Conservation (phyloP, 2,888 invertebrate species). For the Mamestra brassicae region DNA sequence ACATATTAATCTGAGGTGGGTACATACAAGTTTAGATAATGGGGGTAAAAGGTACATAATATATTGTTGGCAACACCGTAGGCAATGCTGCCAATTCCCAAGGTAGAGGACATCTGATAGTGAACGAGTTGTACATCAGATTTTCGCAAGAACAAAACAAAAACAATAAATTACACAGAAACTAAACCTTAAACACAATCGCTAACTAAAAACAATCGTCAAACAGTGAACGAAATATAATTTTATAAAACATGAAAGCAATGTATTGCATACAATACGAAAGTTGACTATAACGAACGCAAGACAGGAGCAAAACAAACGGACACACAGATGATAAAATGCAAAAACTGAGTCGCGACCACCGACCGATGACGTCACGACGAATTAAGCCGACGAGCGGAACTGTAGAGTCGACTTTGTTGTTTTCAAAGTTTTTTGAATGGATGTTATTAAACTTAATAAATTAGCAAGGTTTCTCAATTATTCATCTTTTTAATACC, state of each 20-base stretch:
- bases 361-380: constrained; percentile 76
- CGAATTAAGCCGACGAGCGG: constrained; percentile 73
- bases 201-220: not conserved
- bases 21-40: too few relatives aligned
- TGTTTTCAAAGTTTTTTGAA: not conserved
- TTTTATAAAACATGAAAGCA: constrained; percentile 35
- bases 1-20: too few relatives aligned
- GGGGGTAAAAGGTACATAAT: too few relatives aligned
- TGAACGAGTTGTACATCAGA: too few relatives aligned
- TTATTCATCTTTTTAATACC: too few relatives aligned
- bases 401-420: constrained; percentile 66
- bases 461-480: too few relatives aligned
- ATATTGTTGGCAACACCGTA: too few relatives aligned
- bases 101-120: too few relatives aligned
- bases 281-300: constrained; percentile 32
- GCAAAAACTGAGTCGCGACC: constrained; percentile 79
- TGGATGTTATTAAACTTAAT: not conserved
- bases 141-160: too few relatives aligned
- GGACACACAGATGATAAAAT: constrained; percentile 72
- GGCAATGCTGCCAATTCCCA: too few relatives aligned
- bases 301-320: constrained; percentile 71
- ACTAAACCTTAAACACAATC: not conserved
- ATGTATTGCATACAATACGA: constrained; percentile 34
- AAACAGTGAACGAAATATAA: constrained; percentile 22
- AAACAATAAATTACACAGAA: not conserved